A percentile compares a stretch with the other conserved stretches of the same genome.
Conservation (phyloP, 2,888 invertebrate genomes). For the Lasiommata megera region DNA sequence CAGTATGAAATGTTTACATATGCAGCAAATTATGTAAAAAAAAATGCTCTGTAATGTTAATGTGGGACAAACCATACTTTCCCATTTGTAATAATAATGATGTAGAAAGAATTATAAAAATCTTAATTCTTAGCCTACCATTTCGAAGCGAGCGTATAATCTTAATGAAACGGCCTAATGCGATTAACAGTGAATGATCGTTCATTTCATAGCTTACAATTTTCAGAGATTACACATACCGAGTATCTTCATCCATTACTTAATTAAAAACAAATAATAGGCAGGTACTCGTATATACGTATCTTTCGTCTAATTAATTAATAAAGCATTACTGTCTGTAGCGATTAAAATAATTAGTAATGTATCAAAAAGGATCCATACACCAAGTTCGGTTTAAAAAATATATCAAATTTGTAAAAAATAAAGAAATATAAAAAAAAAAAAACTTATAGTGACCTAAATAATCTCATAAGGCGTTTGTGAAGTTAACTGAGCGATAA, state of each 20-base stretch:
- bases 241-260: not conserved
- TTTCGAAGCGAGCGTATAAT: slow-evolving; percentile 2
- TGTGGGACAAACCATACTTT: too few species aligned
- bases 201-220: not conserved
- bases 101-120: not conserved
- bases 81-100: too few species aligned
- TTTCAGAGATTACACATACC: slow-evolving; percentile 3
- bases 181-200: slow-evolving; percentile 10
- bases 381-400: too few species aligned
- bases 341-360: not conserved
- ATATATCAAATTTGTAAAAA: too few species aligned
- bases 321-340: not conserved
- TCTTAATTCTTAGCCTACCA: not conserved
- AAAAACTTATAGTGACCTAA: too few species aligned
- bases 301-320: not conserved
- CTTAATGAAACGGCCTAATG: not conserved
- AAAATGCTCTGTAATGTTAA: too few species aligned
- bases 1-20: too few species aligned
- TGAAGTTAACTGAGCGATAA: too few species aligned
- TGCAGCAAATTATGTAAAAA: too few species aligned
- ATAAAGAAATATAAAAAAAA: too few species aligned
- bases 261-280: not conserved
- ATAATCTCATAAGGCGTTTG: too few species aligned
- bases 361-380: too few species aligned
- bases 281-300: not conserved